phyloP scores from a whole-genome alignment of 2,888 invertebrate genomes.

The Acrobasis repandana region DNA sequence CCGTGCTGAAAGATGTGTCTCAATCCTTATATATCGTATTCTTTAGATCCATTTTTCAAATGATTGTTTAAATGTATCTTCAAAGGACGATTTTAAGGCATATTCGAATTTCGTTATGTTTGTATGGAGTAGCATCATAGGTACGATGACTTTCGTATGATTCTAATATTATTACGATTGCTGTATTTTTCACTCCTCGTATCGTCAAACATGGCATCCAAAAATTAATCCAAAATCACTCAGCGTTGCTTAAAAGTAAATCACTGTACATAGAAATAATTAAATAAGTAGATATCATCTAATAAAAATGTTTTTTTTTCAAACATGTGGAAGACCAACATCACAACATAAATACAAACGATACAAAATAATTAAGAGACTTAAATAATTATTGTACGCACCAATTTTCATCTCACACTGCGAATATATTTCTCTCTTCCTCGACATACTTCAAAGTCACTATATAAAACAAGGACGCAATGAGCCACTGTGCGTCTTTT shows the following conservation, averaged over 20 bases:
- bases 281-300: constrained; percentile 68
- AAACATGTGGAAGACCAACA: constrained; percentile 79
- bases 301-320: constrained; percentile 59
- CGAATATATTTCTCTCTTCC: constrained; percentile 16
- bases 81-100: no score
- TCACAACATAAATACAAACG: constrained; percentile 80
- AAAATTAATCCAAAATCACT: constrained; percentile 45
- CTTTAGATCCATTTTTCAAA: no score
- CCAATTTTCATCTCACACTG: constrained; percentile 39
- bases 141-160: background rate
- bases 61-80: no score
- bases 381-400: constrained; percentile 63
- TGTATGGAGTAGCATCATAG: background rate
- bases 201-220: constrained; percentile 54
- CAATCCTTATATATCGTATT: no score
- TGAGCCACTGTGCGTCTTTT: constrained; percentile 15
- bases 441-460: constrained; percentile 6
- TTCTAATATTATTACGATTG: constrained; percentile 32
- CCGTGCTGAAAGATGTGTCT: no score
- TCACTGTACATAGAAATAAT: constrained; percentile 65
- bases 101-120: no score
- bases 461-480: constrained; percentile 19
- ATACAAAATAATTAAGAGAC: constrained; percentile 58
- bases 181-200: constrained; percentile 39
- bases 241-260: constrained; percentile 48